These are phyloP conservation scores for Podabrus alpinus DNA, from an alignment of 2,888 invertebrate species.

Conservation along the genomic window DNA sequence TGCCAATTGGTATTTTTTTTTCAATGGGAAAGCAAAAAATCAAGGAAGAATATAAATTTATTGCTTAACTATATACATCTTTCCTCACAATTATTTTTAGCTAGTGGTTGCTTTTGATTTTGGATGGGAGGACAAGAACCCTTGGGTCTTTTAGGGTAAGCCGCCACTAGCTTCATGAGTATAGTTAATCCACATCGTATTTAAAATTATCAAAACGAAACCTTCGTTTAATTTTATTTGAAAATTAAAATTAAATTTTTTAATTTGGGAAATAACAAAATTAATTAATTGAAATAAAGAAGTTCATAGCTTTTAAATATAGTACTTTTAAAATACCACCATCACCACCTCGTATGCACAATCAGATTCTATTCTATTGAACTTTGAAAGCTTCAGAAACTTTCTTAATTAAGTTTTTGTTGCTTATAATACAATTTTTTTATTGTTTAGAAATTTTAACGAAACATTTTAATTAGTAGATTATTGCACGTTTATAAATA, in stretches of 20 bases:
- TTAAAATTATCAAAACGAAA: too few species aligned
- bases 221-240: too few species aligned
- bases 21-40: too few species aligned
- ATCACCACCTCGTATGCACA: background rate
- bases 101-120: too few species aligned
- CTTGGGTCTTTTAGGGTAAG: too few species aligned
- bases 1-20: too few species aligned
- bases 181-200: too few species aligned
- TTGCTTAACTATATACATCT: too few species aligned
- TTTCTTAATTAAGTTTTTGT: background rate
- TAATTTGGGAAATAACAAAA: background rate
- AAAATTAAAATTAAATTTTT: background rate
- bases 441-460: background rate
- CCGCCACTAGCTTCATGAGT: too few species aligned
- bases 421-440: background rate
- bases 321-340: background rate
- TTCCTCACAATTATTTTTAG: too few species aligned
- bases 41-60: too few species aligned
- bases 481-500: background rate
- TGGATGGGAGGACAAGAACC: too few species aligned
- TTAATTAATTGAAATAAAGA: background rate
- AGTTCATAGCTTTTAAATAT: background rate
- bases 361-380: background rate
- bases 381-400: background rate
- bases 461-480: background rate